Conservation (phyloP, 1,140 invertebrate genomes). For the Lasioglossum baleicum region DNA sequence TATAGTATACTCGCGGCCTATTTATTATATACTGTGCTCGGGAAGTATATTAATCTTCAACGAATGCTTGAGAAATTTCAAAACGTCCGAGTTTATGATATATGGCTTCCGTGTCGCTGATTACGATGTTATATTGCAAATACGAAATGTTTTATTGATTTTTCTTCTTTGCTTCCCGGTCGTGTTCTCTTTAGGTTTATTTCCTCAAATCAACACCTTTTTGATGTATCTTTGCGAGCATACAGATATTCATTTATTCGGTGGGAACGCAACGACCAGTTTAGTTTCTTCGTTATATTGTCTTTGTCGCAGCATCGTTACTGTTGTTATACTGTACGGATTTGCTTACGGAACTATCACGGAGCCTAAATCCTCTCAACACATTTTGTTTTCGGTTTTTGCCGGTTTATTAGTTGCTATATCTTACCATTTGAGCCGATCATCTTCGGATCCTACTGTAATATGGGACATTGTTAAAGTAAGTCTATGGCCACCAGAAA, state of each 20-base stretch:
- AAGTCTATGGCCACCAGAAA: conserved; percentile 86
- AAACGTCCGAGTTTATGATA: conserved; percentile 81
- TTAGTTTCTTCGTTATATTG: conserved; percentile 92
- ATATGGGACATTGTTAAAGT: conserved; percentile 93
- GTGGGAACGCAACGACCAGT: conserved; percentile 96
- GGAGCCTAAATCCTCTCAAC: conserved; percentile 91
- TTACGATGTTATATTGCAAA: conserved; percentile 83
- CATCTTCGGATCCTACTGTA: conserved; percentile 93
- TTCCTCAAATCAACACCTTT: conserved; percentile 98
- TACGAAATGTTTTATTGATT: conserved; percentile 87
- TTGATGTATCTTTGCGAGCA: conserved; percentile 97
- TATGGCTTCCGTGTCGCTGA: conserved; percentile 89
- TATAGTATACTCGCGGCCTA: conserved; percentile 94
- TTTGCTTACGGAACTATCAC: conserved; percentile 92
- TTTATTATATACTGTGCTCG: conserved; percentile 96
- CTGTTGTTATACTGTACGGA: conserved; percentile 91
- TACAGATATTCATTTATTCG: conserved; percentile 98
- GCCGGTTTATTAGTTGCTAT: conserved; percentile 92
- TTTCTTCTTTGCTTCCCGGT: conserved; percentile 95
- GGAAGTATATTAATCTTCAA: conserved; percentile 86
- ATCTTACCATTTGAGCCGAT: conserved; percentile 95
- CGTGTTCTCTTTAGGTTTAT: conserved; percentile 95
- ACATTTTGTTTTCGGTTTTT: conserved; percentile 97
- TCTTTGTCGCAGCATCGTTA: conserved; percentile 89
- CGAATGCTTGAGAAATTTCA: conserved; percentile 77